Evolutionary conservation across 2,113 vertebrate genomes (phyloP).

Genomic region (Apteryx owenii): DNA sequence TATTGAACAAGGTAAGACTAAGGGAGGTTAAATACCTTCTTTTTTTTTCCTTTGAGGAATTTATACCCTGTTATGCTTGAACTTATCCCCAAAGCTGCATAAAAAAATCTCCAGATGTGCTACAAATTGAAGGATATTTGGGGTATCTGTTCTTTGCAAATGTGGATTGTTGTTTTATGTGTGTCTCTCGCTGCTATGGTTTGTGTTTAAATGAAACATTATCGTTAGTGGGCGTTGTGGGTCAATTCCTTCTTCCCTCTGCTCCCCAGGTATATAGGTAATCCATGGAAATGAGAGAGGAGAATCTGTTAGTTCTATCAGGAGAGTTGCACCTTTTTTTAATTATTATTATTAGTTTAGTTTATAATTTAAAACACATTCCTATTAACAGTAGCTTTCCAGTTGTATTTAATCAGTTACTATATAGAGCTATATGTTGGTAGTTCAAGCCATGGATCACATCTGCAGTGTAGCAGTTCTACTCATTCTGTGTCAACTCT

Average conservation of each 20-base stretch:
- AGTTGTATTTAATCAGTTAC: not conserved
- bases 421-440: not conserved
- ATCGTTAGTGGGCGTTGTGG: accelerated
- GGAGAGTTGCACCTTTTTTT: not conserved
- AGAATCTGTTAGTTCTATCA: not conserved
- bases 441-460: not conserved
- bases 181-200: not conserved
- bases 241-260: not conserved
- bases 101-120: not conserved
- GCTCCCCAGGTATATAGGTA: not conserved
- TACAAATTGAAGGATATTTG: not conserved
- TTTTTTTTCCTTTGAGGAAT: not conserved
- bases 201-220: not conserved
- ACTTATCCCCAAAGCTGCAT: not conserved
- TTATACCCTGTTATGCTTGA: not conserved
- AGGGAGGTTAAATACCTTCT: not conserved
- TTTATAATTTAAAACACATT: not conserved
- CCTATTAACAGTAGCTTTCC: not conserved
- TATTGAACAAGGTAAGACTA: constrained; percentile 92
- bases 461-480: not conserved
- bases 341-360: too few relatives aligned
- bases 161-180: not conserved
- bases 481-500: not conserved
- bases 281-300: not conserved
- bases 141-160: not conserved